Conservation (phyloP, 2,113 vertebrate species). For the Pseudorhombus dupliciocellatus region DNA sequence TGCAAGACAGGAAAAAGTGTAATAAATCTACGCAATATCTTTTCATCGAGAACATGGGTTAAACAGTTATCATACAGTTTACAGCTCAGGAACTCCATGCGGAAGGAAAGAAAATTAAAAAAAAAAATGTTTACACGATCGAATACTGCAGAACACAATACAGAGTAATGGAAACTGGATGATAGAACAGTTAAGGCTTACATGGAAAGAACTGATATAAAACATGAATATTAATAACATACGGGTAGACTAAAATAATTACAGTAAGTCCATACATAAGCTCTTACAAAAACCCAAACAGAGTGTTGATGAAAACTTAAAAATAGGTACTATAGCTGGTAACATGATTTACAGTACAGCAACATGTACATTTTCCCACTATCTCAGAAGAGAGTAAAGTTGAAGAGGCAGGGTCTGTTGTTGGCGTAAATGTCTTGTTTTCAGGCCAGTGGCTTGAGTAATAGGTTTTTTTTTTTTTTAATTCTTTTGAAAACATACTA, state of each 20-base stretch:
- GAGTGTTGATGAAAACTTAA: slow-evolving; percentile 78
- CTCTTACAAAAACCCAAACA: slow-evolving; percentile 76
- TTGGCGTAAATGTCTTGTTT: slow-evolving; percentile 75
- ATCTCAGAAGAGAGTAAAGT: slow-evolving; percentile 70
- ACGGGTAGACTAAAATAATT: slow-evolving; percentile 86
- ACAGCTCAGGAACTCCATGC: slow-evolving; percentile 94
- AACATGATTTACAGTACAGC: slow-evolving; percentile 80
- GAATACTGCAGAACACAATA: slow-evolving; percentile 91
- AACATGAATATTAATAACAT: slow-evolving; percentile 81
- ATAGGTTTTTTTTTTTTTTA: slow-evolving; percentile 53
- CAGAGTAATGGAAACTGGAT: slow-evolving; percentile 79
- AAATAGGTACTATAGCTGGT: slow-evolving; percentile 80
- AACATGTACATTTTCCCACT: slow-evolving; percentile 80
- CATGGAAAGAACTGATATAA: slow-evolving; percentile 87
- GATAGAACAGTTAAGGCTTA: slow-evolving; percentile 92
- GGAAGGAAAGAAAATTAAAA: slow-evolving; percentile 73
- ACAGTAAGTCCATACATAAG: slow-evolving; percentile 81
- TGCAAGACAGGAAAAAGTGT: slow-evolving; percentile 83
- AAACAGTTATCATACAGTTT: slow-evolving; percentile 90
- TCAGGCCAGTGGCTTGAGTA: slow-evolving; percentile 76
- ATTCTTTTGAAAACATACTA: slow-evolving; percentile 76
- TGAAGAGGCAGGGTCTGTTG: slow-evolving; percentile 81
- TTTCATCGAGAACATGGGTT: slow-evolving; percentile 87
- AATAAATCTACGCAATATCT: slow-evolving; percentile 89
- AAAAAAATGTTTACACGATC: slow-evolving; percentile 85